Percentiles rank a stretch among this genome's conserved stretches.
These are phyloP conservation scores for Micromesistius poutassou DNA, from an alignment of 2,797 vertebrate species.

Conservation along the genomic window DNA sequence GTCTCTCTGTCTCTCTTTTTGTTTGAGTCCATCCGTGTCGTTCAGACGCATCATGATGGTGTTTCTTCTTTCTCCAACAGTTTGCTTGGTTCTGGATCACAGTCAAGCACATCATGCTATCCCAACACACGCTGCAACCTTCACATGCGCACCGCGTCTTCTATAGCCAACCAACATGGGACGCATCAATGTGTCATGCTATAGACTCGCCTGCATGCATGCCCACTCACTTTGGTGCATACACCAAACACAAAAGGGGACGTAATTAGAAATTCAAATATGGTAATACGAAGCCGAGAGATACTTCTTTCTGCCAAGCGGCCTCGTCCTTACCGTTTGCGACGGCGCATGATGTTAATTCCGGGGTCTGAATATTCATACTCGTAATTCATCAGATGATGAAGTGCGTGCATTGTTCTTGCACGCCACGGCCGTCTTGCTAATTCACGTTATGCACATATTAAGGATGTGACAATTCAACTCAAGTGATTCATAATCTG, in stretches of 20 bases:
- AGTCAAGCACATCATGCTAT: too few relatives aligned
- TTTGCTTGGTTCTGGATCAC: too few relatives aligned
- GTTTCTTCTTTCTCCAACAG: too few relatives aligned
- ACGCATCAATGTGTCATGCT: too few relatives aligned
- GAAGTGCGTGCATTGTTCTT: conserved; percentile 25
- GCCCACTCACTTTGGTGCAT: too few relatives aligned
- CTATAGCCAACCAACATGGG: too few relatives aligned
- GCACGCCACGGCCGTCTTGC: conserved; percentile 12
- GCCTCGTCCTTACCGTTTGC: conserved; percentile 10
- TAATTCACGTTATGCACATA: conserved; percentile 58
- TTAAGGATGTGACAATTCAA: conserved; percentile 56
- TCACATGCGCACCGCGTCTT: too few relatives aligned
- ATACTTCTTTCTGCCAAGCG: conserved; percentile 54
- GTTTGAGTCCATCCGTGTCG: too few relatives aligned
- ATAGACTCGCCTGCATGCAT: too few relatives aligned
- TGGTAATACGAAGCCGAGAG: conserved; percentile 52
- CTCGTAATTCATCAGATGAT: conserved; percentile 52
- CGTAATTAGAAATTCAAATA: conserved; percentile 55
- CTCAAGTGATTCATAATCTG: conserved; percentile 61
- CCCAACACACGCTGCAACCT: too few relatives aligned
- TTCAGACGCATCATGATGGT: too few relatives aligned
- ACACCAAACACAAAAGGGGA: conserved; percentile 16
- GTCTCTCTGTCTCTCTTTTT: too few relatives aligned
- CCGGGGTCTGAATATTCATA: conserved; percentile 63
- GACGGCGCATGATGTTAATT: conserved; percentile 47